Conservation (phyloP, 2,888 invertebrate genomes). For the Tolmerus cingulatus region DNA sequence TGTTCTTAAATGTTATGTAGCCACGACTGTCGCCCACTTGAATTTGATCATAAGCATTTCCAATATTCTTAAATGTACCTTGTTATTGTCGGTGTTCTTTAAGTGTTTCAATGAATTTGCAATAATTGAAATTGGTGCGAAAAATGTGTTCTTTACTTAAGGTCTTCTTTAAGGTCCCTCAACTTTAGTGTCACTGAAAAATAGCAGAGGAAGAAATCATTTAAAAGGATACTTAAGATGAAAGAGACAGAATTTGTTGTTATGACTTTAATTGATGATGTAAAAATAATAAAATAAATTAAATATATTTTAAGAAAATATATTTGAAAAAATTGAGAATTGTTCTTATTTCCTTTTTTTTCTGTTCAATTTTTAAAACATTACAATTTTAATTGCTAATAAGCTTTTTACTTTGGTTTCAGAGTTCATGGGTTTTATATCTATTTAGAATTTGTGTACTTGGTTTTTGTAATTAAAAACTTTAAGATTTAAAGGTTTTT, state of each 20-base stretch:
- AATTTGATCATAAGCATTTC: background rate
- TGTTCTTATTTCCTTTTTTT: background rate
- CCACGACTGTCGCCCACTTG: background rate
- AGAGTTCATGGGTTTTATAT: too few species aligned
- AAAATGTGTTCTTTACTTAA: constrained; percentile 2
- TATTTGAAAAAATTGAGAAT: background rate
- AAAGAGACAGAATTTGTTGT: background rate
- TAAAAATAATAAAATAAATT: background rate
- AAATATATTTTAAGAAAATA: constrained; percentile 25
- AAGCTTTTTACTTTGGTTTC: too few species aligned
- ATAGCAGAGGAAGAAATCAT: background rate
- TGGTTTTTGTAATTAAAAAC: too few species aligned
- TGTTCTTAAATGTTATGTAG: background rate
- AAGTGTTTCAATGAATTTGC: constrained; percentile 13
- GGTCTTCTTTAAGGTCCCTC: background rate
- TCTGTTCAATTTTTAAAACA: too few species aligned
- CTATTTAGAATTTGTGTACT: too few species aligned
- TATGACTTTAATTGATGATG: constrained; percentile 10
- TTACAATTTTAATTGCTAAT: too few species aligned
- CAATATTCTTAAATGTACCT: background rate
- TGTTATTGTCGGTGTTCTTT: background rate
- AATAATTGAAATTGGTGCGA: constrained; percentile 24
- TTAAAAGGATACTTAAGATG: background rate
- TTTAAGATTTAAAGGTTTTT: too few species aligned
- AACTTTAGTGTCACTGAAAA: background rate